Base-by-base conservation (phyloP, 2,888 invertebrate species). In the Xestia sexstrigata region DNA sequence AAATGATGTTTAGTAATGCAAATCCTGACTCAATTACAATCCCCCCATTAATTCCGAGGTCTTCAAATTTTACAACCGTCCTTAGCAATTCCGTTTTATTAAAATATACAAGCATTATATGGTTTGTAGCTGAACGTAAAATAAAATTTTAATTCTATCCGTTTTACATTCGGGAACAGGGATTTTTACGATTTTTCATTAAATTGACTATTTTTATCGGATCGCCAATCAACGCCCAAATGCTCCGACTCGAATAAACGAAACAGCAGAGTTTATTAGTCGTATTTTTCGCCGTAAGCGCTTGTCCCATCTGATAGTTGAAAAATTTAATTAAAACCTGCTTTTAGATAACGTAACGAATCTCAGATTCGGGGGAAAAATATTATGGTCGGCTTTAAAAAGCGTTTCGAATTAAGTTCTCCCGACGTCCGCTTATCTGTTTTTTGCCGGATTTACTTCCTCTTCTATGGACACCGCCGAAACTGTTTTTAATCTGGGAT, bases 41-140 rank as follows among this genome's bases (percentile, higher is more conserved):
- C 76, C 90, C 92, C 90, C 80, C 88, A 94, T 95, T 95, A 94
- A 95, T 94, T 94, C 93, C 82, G 90, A 87, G 90, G 92, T 93
- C 93, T 92, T 95, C 92, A 94, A 95, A 96, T 95, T 95, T 95
- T 93, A 95, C 93, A 93, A 89, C 94, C 92, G 91, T 90, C 94
- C 94, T 93, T 89, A 91, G 94, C 92, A 93, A 95, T 95, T 94
- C 91, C 91, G 90, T 94, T 95, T 95, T 95, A 95, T 96, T 95
- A 95, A 95, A 95, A 95, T 93, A 93, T 93, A 91, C 92, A 90
- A 91, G 82, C 90, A 91, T 93, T 93, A 94, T 94, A 95, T 93
- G 93, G 92, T 88, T 82, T 89, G 88, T 88, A 88, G 85, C 88
- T 90, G 90, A 94, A 93, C 90, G 91, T 90, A 82, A 90, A 93